phyloP scores from a whole-genome alignment of 2,888 invertebrate species.

The Congeria kusceri region DNA sequence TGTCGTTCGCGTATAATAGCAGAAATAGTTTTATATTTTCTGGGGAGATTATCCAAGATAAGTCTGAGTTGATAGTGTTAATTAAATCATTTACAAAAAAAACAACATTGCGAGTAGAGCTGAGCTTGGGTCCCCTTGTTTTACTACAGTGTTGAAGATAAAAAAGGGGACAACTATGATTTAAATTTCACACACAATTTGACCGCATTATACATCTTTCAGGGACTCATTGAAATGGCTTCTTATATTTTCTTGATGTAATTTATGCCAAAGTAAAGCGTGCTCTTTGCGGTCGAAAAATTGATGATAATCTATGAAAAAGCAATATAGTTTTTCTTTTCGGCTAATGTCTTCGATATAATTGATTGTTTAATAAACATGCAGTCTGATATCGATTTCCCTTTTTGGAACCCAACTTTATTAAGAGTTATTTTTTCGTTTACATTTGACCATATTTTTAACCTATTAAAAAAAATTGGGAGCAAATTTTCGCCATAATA shows the following conservation, averaged over 20 bases:
- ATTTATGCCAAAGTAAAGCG: not conserved
- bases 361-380: not conserved
- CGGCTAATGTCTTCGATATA: not conserved
- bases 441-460: not conserved
- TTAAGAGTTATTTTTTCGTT: not conserved
- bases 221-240: not conserved
- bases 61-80: too few relatives aligned
- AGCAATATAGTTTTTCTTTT: slow-evolving; percentile 3
- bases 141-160: not conserved
- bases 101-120: not conserved
- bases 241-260: not conserved
- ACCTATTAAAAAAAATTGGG: not conserved
- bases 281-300: slow-evolving; percentile 1
- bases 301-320: not conserved
- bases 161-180: not conserved
- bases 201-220: slow-evolving; percentile 1
- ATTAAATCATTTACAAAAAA: too few relatives aligned
- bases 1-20: too few relatives aligned
- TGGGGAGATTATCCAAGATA: too few relatives aligned
- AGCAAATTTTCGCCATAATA: not conserved
- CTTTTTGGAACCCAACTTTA: not conserved
- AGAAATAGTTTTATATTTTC: too few relatives aligned
- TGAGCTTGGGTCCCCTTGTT: not conserved
- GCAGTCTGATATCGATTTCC: not conserved
- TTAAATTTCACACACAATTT: not conserved